Evolutionary conservation across 2,113 vertebrate genomes (phyloP).

Genomic region (Bambusicola thoracicus): DNA sequence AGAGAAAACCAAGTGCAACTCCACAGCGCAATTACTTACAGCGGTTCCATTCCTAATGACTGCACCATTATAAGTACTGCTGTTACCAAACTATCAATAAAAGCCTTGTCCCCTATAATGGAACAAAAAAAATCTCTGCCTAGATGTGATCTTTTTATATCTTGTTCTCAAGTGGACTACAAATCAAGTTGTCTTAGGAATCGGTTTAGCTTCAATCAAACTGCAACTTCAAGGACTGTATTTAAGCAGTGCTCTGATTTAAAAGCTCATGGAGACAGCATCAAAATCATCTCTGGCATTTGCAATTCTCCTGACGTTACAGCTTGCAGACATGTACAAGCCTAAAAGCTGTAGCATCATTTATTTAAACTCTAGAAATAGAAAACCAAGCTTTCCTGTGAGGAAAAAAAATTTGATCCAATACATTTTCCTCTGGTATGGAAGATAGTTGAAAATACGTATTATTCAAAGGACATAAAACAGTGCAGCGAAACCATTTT

Average conservation of each 20-base stretch:
- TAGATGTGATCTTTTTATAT: background rate
- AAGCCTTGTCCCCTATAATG: background rate
- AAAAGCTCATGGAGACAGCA: background rate
- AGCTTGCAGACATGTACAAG: background rate
- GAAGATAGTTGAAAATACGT: background rate
- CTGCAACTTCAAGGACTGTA: background rate
- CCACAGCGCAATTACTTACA: background rate
- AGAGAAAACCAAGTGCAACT: background rate
- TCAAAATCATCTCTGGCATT: background rate
- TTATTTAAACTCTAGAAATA: background rate
- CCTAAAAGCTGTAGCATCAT: background rate
- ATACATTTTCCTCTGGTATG: background rate
- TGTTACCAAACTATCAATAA: background rate
- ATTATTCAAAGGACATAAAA: background rate
- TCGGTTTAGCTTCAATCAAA: background rate
- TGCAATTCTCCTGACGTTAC: background rate
- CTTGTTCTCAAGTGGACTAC: background rate
- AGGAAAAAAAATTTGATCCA: background rate
- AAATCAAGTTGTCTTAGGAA: background rate
- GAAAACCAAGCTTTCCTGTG: background rate
- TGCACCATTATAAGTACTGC: background rate
- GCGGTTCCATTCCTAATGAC: background rate
- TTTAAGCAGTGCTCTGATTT: background rate
- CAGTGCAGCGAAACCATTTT: background rate
- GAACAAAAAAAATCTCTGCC: background rate